phyloP scores from a whole-genome alignment of 1,140 invertebrate species.

The Drosophila ambigua region DNA sequence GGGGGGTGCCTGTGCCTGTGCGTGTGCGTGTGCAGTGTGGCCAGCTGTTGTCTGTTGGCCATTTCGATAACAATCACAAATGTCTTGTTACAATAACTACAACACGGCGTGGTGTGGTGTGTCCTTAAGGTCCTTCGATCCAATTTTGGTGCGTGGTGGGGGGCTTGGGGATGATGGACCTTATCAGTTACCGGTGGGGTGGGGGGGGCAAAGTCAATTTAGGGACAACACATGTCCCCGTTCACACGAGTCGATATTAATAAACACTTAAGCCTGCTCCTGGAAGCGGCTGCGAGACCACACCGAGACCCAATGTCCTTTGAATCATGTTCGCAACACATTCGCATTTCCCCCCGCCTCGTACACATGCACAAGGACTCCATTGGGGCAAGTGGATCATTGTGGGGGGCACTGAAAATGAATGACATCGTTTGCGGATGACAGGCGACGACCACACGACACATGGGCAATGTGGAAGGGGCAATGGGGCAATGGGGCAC shows the following conservation, averaged over 20 bases:
- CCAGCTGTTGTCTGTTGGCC: slow-evolving; percentile 41
- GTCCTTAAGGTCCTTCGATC: background rate
- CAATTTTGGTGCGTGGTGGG: no score
- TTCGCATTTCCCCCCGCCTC: no score
- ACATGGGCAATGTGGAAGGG: background rate
- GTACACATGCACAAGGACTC: slow-evolving; percentile 1
- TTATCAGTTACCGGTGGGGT: slow-evolving; percentile 40
- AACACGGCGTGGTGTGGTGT: background rate
- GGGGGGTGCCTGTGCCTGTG: background rate
- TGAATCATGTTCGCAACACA: slow-evolving; percentile 1
- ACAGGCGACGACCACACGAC: slow-evolving; percentile 24
- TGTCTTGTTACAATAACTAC: slow-evolving; percentile 47
- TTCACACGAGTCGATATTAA: slow-evolving; percentile 68
- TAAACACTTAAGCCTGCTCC: slow-evolving; percentile 57
- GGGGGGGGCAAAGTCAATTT: slow-evolving; percentile 56
- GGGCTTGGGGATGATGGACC: background rate
- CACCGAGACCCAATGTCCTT: slow-evolving; percentile 39
- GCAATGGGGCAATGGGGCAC: background rate
- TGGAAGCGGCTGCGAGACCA: background rate
- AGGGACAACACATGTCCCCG: slow-evolving; percentile 60
- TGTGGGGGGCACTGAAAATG: slow-evolving; percentile 44
- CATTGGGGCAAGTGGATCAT: slow-evolving; percentile 25
- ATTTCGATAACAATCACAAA: slow-evolving; percentile 47
- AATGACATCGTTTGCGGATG: slow-evolving; percentile 63
- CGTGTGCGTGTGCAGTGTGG: slow-evolving; percentile 15